Evolutionary conservation across 2,888 invertebrate species (phyloP).

Genomic region (Agonopterix heracliana): DNA sequence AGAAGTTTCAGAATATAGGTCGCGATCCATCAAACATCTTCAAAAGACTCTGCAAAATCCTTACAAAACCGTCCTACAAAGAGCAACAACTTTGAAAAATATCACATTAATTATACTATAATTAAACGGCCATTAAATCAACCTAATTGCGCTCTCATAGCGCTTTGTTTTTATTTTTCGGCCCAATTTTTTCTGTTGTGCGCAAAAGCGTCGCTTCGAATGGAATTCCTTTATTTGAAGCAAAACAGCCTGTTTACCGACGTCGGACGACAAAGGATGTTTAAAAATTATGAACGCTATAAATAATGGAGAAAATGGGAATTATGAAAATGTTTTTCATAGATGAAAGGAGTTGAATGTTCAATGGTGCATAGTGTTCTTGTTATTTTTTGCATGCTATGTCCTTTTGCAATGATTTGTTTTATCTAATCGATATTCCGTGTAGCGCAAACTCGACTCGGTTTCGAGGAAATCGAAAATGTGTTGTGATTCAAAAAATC

Average conservation of each 20-base stretch:
- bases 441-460: too few species aligned
- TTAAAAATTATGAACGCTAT: constrained; percentile 66
- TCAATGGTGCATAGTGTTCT: not conserved
- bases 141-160: constrained; percentile 60
- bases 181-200: constrained; percentile 47
- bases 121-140: constrained; percentile 74
- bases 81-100: constrained; percentile 44
- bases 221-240: constrained; percentile 70
- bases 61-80: not conserved
- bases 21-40: too few species aligned
- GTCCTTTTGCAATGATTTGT: too few species aligned
- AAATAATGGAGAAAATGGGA: constrained; percentile 44
- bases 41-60: not conserved
- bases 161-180: constrained; percentile 68
- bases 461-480: too few species aligned
- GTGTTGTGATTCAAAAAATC: too few species aligned
- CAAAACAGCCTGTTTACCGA: constrained; percentile 68
- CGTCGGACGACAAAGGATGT: constrained; percentile 63
- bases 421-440: too few species aligned
- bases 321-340: constrained; percentile 17
- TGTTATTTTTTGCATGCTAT: not conserved
- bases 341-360: constrained; percentile 6
- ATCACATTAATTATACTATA: constrained; percentile 65
- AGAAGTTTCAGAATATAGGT: too few species aligned
- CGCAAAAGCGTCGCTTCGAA: constrained; percentile 47